Evolutionary conservation across 1,140 invertebrate genomes (phyloP), one percentile per base, ranked within the genome.

Genomic region (Pseudobourletiella spinata): DNA sequence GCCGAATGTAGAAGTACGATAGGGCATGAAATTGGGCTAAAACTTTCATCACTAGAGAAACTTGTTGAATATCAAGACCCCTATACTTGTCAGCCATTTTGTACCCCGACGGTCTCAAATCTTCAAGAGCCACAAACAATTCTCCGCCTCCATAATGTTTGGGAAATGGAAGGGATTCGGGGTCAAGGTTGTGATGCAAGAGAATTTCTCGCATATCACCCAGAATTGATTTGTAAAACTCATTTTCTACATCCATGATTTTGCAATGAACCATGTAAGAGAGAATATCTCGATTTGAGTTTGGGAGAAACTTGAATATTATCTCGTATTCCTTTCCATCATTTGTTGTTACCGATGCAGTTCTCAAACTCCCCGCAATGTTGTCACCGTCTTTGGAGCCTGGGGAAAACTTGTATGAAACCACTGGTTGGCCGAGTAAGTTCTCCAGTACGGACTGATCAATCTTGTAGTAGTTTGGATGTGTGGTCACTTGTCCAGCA

Each of bases 21-120:
- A 26, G 16, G 4, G 62, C 62, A 56, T 64, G 62, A n/a, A 60
- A 60, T 26, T 3, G 15, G 4, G 29, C 62, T 20, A 64, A 43
- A 20, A 59, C 32, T 16, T 60, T 25, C 26, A 64, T 2, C 16
- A 56, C 62, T 24, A 61, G n/a, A 11, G 30, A 14, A 15, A 22
- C 26, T 46, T 64, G 46, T 3, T 48, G n/a, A n/a, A 60, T 15
- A 16, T 15, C 24, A 16, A 64, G 39, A 1, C 56, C 25, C 1
- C 18, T 2, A 30, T 39, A 64, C 39, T 60, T 59, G 22, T 60
- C 29, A 20, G 35, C 35, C 62, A 64, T 64, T 29, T n/a, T 25
- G 30, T 29, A 64, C 2, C 57, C 57, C 20, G n/a, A 1, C 2
- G 48, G 46, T 26, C 57, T 44, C 4, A 64, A 15, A 28, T 64